These are phyloP conservation scores for Ditylenchus dipsaci DNA, from an alignment of 1,140 invertebrate genomes.

Conservation along the genomic window DNA sequence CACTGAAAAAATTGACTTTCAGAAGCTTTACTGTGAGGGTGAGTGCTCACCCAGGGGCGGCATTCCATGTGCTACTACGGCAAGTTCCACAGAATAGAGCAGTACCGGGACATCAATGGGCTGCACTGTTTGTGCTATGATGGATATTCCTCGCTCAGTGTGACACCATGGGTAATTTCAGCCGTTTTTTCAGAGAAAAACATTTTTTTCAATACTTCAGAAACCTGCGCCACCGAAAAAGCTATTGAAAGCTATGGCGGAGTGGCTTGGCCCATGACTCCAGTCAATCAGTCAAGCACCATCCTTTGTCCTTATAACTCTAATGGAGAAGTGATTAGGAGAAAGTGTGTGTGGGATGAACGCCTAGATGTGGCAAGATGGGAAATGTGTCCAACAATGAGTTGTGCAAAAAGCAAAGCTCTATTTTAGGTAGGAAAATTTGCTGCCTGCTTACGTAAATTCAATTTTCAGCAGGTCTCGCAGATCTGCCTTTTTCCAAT, in stretches of 20 bases:
- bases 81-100: constrained; percentile 31
- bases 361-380: constrained; percentile 21
- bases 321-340: constrained; percentile 27
- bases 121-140: constrained; percentile 41
- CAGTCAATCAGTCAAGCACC: constrained; percentile 32
- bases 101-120: constrained; percentile 39
- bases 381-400: constrained; percentile 39
- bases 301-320: constrained; percentile 45
- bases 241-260: constrained; percentile 37
- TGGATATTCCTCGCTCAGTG: constrained; percentile 42
- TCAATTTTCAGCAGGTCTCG: no score
- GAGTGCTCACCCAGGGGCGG: constrained; percentile 30
- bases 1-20: background rate
- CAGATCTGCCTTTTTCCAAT: no score
- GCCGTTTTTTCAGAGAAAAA: background rate
- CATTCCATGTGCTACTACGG: constrained; percentile 41
- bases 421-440: background rate
- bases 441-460: no score
- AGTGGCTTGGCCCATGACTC: constrained; percentile 38
- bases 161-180: constrained; percentile 28
- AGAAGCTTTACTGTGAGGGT: constrained; percentile 38
- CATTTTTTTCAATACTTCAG: constrained; percentile 14
- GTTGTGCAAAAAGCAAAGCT: constrained; percentile 37
- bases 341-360: constrained; percentile 34
- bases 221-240: constrained; percentile 25